Base-by-base conservation (phyloP, 2,113 vertebrate genomes). In the Pandion haliaetus region DNA sequence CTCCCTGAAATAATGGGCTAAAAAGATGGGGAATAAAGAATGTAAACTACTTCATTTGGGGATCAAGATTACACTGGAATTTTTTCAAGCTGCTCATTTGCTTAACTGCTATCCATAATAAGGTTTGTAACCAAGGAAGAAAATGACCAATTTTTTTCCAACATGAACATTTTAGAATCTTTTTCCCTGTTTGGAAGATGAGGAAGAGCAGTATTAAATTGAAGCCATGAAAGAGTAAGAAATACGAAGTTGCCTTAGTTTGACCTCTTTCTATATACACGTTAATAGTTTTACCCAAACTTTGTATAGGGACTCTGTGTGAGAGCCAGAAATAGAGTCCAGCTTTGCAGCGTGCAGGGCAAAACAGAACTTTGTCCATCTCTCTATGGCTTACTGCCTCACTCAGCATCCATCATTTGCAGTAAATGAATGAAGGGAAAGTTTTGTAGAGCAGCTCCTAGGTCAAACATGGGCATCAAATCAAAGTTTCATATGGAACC, bases 31-130 rank as follows among this genome's bases (percentile, higher is more conserved):
- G 28, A 96, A 34, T 57, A 80, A 83, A 94, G 71, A 82, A 83
- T 86, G 88, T 73, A 42, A 79, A 92, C 88, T 90, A 49, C 93
- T 83, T 97, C 47, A 67, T 71, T 92, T 91, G 3, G 45, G 20
- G n/a, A 54, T 93, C 32, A 81, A 1, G 62, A 93, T 87, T 82
- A 82, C 31, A 14, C 15, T 55, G 31, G 24, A 66, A 73, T 97
- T 95, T 87, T 71, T 96, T 84, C 71, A 95, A 93, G 76, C 63
- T 97, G 52, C 61, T 97, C 40, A 87, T 96, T 84, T 93, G 38
- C 57, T 76, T 91, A 91, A 93, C 82, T 80, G 76, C 38, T 69
- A 7, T 73, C 42, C 67, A 16, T 77, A 88, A 77, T 86, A 58
- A 69, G 52, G 61, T 95, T 93, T 83, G 21, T 71, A 82, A 14